Conservation (phyloP, 2,113 vertebrate genomes). For the Spea bombifrons region DNA sequence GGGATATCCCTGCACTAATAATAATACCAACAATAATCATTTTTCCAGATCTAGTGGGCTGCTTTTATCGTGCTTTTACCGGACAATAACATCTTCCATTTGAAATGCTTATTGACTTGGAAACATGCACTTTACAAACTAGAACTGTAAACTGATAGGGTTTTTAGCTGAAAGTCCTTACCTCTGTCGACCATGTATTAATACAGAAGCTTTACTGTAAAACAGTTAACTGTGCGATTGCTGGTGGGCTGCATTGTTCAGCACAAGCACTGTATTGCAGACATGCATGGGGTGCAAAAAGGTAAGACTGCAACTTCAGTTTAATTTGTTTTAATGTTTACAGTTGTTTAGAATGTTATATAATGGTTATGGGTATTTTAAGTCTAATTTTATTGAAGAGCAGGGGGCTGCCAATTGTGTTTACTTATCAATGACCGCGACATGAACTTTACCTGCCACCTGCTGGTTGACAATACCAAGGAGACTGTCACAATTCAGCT, state of each 20-base stretch:
- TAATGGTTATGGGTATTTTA: too few relatives aligned
- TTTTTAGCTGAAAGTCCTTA: background rate
- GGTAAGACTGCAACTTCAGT: too few relatives aligned
- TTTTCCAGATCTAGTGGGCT: slow-evolving; percentile 15
- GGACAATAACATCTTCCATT: slow-evolving; percentile 11
- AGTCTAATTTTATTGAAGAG: too few relatives aligned
- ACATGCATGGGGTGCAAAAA: background rate
- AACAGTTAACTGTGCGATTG: background rate
- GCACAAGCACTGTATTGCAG: background rate
- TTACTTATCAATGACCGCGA: too few relatives aligned
- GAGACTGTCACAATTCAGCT: too few relatives aligned
- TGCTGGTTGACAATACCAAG: too few relatives aligned
- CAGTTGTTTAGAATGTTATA: too few relatives aligned
- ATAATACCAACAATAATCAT: background rate
- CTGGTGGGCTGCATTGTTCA: background rate
- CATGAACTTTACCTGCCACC: too few relatives aligned
- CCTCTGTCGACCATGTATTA: slow-evolving; percentile 20
- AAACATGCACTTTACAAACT: slow-evolving; percentile 24
- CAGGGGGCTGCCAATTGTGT: too few relatives aligned
- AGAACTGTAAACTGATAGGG: slow-evolving; percentile 4
- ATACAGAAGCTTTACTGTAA: slow-evolving; percentile 26
- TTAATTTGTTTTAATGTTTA: too few relatives aligned
- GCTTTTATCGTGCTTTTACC: slow-evolving; percentile 23
- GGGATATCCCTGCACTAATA: slow-evolving; percentile 1
- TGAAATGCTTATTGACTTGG: too few relatives aligned